Base-by-base conservation (phyloP, 2,888 invertebrate genomes). In the Mamestra brassicae region DNA sequence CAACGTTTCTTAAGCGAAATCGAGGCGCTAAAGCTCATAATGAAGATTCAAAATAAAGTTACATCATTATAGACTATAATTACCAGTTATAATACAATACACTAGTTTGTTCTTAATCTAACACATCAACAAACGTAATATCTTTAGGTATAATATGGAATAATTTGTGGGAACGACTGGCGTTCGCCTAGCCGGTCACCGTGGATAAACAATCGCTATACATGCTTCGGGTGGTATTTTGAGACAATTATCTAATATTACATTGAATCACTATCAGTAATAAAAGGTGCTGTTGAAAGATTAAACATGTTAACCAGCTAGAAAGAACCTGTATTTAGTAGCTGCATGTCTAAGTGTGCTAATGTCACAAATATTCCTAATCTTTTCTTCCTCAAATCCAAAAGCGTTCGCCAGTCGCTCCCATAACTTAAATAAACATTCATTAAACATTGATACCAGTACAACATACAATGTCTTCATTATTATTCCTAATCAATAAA, bases 381-480 rank as follows among this genome's bases (percentile, higher is more conserved):
- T 10, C 10, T 7, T 34, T 55, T 36, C n/a, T 11, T n/a, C 2
- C 3, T 15, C 26, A 11, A 36, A 57, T 42, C 17, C 63, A 69
- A 52, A 64, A 42, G 58, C 66, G 68, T 87, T 68, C 64, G 70
- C 76, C 71, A 86, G 79, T 86, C 62, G 68, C 4, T 71, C 69
- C 78, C 85, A 79, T 61, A 83, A 78, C 81, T 83, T 85, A 89
- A 89, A 90, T 87, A 89, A 90, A 91, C 88, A 90, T 81, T 87
- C 78, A 89, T 85, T 88, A 84, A 80, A 89, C 86, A 89, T 82
- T 82, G 87, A 89, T 86, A 89, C 85, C 86, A 89, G 83, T 87
- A 91, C 90, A 89, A 91, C 89, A 90, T 87, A 87, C 89, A 91
- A 88, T 92, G 92, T 92, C 92, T 93, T 92, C 89, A 87, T 89